phyloP scores from a whole-genome alignment of 2,888 invertebrate genomes.

The Escarpia spicata region DNA sequence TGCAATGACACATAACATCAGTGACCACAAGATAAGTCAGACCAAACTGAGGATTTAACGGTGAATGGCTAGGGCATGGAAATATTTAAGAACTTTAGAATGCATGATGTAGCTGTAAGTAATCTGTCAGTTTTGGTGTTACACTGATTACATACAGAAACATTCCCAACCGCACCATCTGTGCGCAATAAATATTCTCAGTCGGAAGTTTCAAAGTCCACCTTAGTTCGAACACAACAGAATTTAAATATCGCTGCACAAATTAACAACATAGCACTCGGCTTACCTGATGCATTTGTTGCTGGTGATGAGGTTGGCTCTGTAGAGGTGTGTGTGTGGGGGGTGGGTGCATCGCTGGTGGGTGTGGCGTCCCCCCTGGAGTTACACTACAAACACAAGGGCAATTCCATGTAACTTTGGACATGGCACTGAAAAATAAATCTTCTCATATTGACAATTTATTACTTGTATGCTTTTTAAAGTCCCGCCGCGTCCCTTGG shows the following conservation, averaged over 20 bases:
- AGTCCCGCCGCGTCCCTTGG: no score
- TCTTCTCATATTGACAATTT: no score
- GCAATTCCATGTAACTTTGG: neutral
- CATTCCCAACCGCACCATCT: neutral
- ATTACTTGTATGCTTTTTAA: no score
- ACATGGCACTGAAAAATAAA: no score
- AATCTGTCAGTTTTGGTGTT: slow-evolving; percentile 1
- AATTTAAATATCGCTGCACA: neutral
- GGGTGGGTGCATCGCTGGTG: slow-evolving; percentile 7
- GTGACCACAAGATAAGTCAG: neutral
- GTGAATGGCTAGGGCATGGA: neutral
- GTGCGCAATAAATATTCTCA: neutral
- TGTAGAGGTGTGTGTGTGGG: slow-evolving; percentile 25
- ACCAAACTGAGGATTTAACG: neutral
- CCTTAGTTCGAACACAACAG: neutral
- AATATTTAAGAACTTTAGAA: neutral
- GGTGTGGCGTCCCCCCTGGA: slow-evolving; percentile 23
- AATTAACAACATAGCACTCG: neutral
- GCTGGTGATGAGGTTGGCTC: slow-evolving; percentile 28
- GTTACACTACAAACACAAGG: neutral
- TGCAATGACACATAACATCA: neutral
- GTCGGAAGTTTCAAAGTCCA: neutral
- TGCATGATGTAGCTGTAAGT: neutral
- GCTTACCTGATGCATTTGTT: neutral
- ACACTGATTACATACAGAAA: neutral